phyloP scores from a whole-genome alignment of 2,113 vertebrate species.

The Rhinolophus ferrumequinum region DNA sequence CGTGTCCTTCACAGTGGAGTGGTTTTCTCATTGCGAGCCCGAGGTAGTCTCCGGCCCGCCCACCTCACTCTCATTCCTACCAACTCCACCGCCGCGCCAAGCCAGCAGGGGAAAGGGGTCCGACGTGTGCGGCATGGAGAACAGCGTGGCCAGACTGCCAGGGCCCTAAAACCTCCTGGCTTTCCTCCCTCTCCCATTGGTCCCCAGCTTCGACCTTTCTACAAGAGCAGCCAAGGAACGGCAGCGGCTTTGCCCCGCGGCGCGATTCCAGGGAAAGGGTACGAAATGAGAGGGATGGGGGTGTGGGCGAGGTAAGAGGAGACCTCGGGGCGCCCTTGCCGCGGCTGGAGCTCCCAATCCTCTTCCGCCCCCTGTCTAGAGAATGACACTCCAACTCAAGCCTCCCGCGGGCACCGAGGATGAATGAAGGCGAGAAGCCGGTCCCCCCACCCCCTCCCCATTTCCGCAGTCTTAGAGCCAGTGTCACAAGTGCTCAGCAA shows the following conservation, averaged over 20 bases:
- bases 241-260: background rate
- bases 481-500: slow-evolving; percentile 70
- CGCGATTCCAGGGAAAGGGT: background rate
- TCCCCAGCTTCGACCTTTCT: background rate
- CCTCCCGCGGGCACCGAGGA: background rate
- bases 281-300: background rate
- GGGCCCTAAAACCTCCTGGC: background rate
- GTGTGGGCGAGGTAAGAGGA: background rate
- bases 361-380: slow-evolving; percentile 38
- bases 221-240: background rate
- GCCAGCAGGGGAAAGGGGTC: slow-evolving; percentile 87
- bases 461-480: slow-evolving; percentile 63
- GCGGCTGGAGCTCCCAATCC: background rate
- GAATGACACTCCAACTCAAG: background rate
- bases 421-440: slow-evolving; percentile 50
- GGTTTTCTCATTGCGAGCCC: slow-evolving; percentile 79
- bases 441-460: slow-evolving; percentile 69
- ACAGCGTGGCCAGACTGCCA: slow-evolving; percentile 21
- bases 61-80: slow-evolving; percentile 45
- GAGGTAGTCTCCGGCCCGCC: slow-evolving; percentile 77
- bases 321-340: background rate
- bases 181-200: background rate
- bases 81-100: slow-evolving; percentile 69
- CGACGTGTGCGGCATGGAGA: slow-evolving; percentile 86
- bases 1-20: slow-evolving; percentile 87